Conservation (phyloP, 1,140 invertebrate genomes). For the Papilio polyxenes region DNA sequence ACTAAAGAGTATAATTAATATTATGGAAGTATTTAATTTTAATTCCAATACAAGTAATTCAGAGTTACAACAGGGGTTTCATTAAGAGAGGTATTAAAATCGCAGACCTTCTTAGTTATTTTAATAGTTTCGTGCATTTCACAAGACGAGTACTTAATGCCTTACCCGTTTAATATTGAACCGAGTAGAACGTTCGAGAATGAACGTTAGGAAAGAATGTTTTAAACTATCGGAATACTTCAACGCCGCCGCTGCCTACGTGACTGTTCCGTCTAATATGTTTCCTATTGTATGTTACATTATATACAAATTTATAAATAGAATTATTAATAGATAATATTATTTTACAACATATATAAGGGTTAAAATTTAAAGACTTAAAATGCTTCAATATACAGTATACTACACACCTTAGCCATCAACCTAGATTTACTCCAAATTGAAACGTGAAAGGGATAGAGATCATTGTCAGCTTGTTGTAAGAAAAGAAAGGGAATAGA, state of each 20-base stretch:
- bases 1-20: background rate
- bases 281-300: background rate
- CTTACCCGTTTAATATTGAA: slow-evolving; percentile 18
- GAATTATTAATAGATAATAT: background rate
- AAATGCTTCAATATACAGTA: too few relatives aligned
- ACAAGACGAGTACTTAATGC: background rate
- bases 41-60: background rate
- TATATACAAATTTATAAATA: background rate
- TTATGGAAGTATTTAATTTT: background rate
- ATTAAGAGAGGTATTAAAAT: background rate
- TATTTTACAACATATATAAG: too few relatives aligned
- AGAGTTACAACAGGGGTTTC: background rate
- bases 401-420: too few relatives aligned
- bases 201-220: slow-evolving; percentile 20
- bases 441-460: background rate
- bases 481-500: background rate
- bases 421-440: background rate
- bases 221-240: slow-evolving; percentile 22
- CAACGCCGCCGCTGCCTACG: slow-evolving; percentile 9
- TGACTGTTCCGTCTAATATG: background rate
- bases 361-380: too few relatives aligned
- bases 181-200: slow-evolving; percentile 8
- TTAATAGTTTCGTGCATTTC: slow-evolving; percentile 5
- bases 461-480: background rate
- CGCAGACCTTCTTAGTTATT: slow-evolving; percentile 1